Base-by-base conservation (phyloP, 2,797 vertebrate genomes). In the Poliocrania exsul region DNA sequence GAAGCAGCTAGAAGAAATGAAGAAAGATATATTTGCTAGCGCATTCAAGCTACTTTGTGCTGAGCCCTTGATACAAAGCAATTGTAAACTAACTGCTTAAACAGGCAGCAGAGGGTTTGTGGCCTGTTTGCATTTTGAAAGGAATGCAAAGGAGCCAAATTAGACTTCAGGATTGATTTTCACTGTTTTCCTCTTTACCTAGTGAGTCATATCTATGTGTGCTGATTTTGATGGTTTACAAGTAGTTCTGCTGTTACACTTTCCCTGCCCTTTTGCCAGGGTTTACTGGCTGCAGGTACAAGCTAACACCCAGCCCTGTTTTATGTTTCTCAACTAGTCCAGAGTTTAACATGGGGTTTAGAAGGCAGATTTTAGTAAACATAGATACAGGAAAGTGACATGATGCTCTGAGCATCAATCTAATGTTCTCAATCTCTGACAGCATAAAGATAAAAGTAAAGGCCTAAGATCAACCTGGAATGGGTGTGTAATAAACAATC, bases 1-100 rank as follows among this genome's bases (percentile, higher is more conserved):
- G 60, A 86, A 86, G 50, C 9, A 87, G 26, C 35, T 66, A 82
- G 50, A 50, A 79, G 37, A 79, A 94, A 77, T n/a, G 15, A 84
- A 88, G 44, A 75, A 26, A 21, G 44, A 40, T 65, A 38, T 70
- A 80, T 91, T 70, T 84, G 62, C 31, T 25, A 35, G 40, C 21
- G 23, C 49, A 65, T 72, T 74, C 11, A 26, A 87, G 33, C 31
- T 86, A 65, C 42, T 88, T 79, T 86, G 46, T 64, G 44, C 46
- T 58, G 38, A 75, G 51, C 21, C 35, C 29, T 72, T 78, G 49
- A 73, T 66, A 65, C 37, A 96, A 85, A 83, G 51, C 65, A 88
- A 64, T 29, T 84, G 57, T 46, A 72, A 92, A 77, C 66, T 50
- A 86, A 81, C 60, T 19, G 54, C 58, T 88, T 90, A 95, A 93